Percentiles rank a stretch among this genome's conserved stretches.
These are phyloP conservation scores for Epinephelus awoara DNA, from an alignment of 2,797 vertebrate species.

Conservation along the genomic window DNA sequence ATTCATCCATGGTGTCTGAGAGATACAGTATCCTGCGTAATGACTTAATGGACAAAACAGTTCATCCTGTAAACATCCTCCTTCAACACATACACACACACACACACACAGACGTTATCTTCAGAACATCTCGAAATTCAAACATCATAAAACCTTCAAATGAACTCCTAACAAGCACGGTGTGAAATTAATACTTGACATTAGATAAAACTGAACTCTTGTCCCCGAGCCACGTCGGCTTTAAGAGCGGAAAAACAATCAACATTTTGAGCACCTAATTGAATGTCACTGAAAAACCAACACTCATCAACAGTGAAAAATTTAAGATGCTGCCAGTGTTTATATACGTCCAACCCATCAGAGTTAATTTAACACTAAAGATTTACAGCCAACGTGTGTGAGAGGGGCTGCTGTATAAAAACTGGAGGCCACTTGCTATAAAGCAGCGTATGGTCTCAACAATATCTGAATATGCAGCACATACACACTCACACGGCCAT, in stretches of 20 bases:
- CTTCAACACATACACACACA: not conserved
- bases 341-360: not conserved
- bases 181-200: conserved; percentile 39
- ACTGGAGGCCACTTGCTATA: not conserved
- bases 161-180: not conserved
- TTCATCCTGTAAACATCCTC: not conserved
- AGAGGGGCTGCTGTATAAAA: not conserved
- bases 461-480: not conserved
- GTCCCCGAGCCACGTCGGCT: not conserved
- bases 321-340: conserved; percentile 1
- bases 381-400: conserved; percentile 10
- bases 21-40: not conserved
- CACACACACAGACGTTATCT: not conserved
- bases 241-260: conserved; percentile 19
- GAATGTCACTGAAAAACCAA: conserved; percentile 40
- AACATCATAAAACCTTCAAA: conserved; percentile 8
- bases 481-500: conserved; percentile 6
- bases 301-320: conserved; percentile 20
- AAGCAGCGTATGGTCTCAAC: not conserved
- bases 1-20: not conserved
- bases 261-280: conserved; percentile 15
- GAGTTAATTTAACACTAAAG: conserved; percentile 3
- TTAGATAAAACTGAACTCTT: conserved; percentile 25
- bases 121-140: not conserved
- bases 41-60: conserved; percentile 12